These are phyloP conservation scores for Saccostrea echinata DNA, from an alignment of 1,140 invertebrate species.

Conservation along the genomic window DNA sequence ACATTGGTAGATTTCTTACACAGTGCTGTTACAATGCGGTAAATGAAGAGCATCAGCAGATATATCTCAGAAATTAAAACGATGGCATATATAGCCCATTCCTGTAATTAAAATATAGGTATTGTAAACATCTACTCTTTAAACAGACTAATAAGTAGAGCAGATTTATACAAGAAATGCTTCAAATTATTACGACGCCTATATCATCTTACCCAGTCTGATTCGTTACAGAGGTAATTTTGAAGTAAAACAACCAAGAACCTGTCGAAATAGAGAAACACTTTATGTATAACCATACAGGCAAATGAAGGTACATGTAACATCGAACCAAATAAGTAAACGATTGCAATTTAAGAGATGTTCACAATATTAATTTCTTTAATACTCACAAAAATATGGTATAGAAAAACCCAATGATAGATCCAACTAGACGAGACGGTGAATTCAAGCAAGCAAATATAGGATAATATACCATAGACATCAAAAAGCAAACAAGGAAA, in stretches of 20 bases:
- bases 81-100: no score
- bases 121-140: no score
- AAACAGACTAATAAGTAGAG: no score
- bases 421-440: background rate
- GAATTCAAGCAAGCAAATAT: slow-evolving; percentile 2
- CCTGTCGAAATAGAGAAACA: background rate
- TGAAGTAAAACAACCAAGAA: background rate
- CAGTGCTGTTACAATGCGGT: no score
- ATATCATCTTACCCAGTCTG: background rate
- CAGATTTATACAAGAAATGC: no score
- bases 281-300: background rate
- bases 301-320: background rate
- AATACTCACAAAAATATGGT: background rate
- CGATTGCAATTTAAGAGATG: background rate
- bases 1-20: no score
- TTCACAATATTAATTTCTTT: background rate
- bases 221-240: background rate
- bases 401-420: background rate
- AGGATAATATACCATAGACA: background rate
- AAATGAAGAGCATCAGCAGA: no score
- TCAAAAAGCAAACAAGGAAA: background rate
- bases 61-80: no score
- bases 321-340: background rate
- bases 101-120: no score
- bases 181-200: no score